Conservation (phyloP, 1,140 invertebrate genomes). For the Panagrolaimus sp. region DNA sequence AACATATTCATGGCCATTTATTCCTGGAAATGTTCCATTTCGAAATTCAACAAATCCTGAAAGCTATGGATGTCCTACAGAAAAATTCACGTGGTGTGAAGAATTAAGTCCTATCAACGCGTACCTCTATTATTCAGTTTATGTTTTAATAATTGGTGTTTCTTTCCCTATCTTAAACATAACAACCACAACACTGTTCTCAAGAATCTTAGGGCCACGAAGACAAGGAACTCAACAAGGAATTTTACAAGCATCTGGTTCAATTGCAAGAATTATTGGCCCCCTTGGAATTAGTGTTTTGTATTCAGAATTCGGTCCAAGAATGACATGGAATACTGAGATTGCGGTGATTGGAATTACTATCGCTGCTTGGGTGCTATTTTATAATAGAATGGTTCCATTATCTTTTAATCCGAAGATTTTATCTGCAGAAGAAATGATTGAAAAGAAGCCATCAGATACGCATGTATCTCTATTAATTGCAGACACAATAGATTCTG, state of each 20-base stretch:
- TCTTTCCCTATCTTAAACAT: conserved; percentile 5
- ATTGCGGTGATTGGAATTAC: background rate
- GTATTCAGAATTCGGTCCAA: background rate
- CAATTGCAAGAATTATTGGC: conserved; percentile 39
- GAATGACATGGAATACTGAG: background rate
- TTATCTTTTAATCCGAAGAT: background rate
- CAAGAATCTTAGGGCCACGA: conserved; percentile 1
- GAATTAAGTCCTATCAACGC: conserved; percentile 20
- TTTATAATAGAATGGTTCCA: conserved; percentile 5
- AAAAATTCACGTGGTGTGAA: conserved; percentile 31
- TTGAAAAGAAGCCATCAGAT: background rate
- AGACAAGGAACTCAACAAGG: conserved; percentile 42
- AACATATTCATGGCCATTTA: conserved; percentile 13
- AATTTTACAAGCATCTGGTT: conserved; percentile 41
- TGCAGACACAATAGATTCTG: no score
- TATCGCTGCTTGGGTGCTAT: background rate
- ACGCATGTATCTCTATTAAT: no score
- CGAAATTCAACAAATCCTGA: conserved; percentile 4
- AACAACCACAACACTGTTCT: background rate
- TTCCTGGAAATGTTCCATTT: background rate
- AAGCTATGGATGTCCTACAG: background rate
- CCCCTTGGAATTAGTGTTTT: conserved; percentile 17
- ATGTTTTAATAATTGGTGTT: conserved; percentile 5
- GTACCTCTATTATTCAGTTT: background rate
- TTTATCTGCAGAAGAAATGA: background rate